Base-by-base conservation (phyloP, 2,888 invertebrate genomes). In the Acholoe squamosa region DNA sequence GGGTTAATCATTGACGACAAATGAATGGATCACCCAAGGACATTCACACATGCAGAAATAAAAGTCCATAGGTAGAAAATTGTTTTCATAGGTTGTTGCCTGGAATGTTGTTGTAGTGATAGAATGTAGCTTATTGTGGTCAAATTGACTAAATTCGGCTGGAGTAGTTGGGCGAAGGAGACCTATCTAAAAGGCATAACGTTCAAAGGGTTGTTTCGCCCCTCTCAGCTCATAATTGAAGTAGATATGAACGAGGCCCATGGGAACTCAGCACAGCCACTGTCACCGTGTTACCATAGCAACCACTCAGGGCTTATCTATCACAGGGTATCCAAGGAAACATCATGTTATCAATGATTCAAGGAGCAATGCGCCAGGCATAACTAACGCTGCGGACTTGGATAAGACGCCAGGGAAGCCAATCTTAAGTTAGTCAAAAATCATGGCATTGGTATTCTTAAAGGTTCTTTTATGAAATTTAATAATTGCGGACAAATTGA, bases 271-370 rank as follows among this genome's bases (percentile, higher is more conserved):
- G 0, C 28, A 28, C 71, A 14, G 71, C 19, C n/a, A 71, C 71
- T 71, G 71, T 71, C 71, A 71, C 71, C 71, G 28, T 25, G 71
- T 71, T 71, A 28, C 71, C 71, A 71, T 71, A 28, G 71, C 31
- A 71, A 71, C 71, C 71, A 71, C 71, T 71, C 19, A 5, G 25
- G 71, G n/a, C 71, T 71, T 71, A 71, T 71, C 71, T 71, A 71
- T 71, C 71, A 71, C 25, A 5, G 25, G 71, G 71, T 71, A 71
- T 71, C 71, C 71, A 71, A n/a, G 71, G 71, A 25, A 71, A 71
- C 71, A 71, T 71, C 71, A 71, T 71, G 71, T 28, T 71, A 71
- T 71, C 71, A 71, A 71, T 71, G 71, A 71, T 71, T 71, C 71
- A 71, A 28, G 28, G n/a, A n/a, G 67, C 12, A 14, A 54, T 10